phyloP scores from a whole-genome alignment of 2,113 vertebrate species.

The Turdus rufiventris region DNA sequence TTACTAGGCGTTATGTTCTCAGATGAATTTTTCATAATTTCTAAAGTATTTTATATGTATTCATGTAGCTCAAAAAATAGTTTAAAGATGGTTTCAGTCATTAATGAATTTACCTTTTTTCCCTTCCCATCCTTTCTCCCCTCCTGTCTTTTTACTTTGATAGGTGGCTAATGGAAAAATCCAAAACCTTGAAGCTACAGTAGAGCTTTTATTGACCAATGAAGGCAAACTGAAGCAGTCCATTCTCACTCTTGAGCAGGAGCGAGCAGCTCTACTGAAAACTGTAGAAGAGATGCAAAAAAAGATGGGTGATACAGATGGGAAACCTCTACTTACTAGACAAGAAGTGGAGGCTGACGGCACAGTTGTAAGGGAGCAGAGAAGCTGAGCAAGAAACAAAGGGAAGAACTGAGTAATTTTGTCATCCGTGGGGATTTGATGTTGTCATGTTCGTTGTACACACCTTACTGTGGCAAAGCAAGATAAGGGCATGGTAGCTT shows the following conservation, averaged over 20 bases:
- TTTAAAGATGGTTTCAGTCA: neutral
- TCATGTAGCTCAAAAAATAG: neutral
- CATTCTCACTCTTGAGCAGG: slow-evolving; percentile 78
- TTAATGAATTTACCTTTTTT: neutral
- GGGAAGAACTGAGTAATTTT: slow-evolving; percentile 7
- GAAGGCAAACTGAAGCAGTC: slow-evolving; percentile 82
- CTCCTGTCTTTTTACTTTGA: neutral
- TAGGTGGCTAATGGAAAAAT: slow-evolving; percentile 91
- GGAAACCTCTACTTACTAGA: neutral
- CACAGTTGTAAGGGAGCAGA: neutral
- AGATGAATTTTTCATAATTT: neutral
- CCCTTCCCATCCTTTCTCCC: neutral
- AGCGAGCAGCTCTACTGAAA: slow-evolving; percentile 77
- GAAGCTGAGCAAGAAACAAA: slow-evolving; percentile 7
- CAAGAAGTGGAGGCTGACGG: slow-evolving; percentile 4
- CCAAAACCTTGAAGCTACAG: slow-evolving; percentile 81
- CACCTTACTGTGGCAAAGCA: slow-evolving; percentile 35
- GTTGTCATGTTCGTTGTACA: neutral
- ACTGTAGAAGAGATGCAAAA: slow-evolving; percentile 72
- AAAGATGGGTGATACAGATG: slow-evolving; percentile 19
- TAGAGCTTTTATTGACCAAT: slow-evolving; percentile 77
- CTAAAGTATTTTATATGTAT: neutral
- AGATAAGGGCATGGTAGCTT: neutral
- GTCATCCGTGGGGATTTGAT: neutral
- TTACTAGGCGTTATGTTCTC: neutral